These are phyloP conservation scores for Clarias gariepinus DNA, from an alignment of 2,113 vertebrate genomes.

Conservation along the genomic window DNA sequence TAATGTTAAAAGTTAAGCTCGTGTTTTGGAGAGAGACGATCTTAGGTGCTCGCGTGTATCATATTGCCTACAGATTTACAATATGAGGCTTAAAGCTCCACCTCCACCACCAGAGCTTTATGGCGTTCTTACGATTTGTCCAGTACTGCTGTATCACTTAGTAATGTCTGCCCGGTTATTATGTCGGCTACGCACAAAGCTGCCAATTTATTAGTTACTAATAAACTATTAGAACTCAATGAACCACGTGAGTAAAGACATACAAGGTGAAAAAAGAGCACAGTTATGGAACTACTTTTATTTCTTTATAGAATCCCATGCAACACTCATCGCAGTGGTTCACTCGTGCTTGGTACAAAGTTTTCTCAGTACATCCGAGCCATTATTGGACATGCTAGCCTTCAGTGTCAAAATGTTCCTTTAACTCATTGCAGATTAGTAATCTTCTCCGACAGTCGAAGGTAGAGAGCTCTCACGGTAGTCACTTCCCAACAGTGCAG, in stretches of 20 bases:
- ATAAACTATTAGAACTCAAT: not conserved
- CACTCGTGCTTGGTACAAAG: too few species aligned
- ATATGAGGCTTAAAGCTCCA: not conserved
- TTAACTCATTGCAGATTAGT: too few species aligned
- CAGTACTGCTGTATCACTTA: not conserved
- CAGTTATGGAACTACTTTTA: too few species aligned
- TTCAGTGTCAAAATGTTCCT: too few species aligned
- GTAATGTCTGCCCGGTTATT: not conserved
- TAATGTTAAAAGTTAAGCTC: slow-evolving; percentile 18
- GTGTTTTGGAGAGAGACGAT: not conserved
- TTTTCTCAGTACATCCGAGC: too few species aligned
- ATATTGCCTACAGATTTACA: not conserved
- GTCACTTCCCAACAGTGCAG: too few species aligned
- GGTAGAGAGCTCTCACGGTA: too few species aligned
- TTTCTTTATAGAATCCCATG: too few species aligned
- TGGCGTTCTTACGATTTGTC: not conserved
- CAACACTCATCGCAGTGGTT: too few species aligned
- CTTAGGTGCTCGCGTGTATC: not conserved
- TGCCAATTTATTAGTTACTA: not conserved
- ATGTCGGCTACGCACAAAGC: not conserved
- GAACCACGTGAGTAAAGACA: not conserved
- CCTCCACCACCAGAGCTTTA: not conserved
- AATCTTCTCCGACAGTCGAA: too few species aligned
- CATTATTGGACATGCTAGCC: too few species aligned
- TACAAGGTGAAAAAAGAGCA: not conserved